Conservation (phyloP, 2,113 vertebrate genomes). For the Scatophagus argus region DNA sequence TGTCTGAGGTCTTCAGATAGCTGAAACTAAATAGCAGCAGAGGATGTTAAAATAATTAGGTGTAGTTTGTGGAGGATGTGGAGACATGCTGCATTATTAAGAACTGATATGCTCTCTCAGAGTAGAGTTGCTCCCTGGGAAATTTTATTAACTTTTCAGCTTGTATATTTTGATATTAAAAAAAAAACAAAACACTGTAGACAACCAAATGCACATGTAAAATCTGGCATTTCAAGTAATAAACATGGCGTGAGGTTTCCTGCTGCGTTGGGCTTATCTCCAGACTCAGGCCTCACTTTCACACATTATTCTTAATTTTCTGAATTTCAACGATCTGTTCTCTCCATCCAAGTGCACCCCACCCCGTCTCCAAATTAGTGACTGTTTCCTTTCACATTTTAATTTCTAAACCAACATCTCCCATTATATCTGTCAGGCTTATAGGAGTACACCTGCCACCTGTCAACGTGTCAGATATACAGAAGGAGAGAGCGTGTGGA, state of each 20-base stretch:
- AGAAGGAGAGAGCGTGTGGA: neutral
- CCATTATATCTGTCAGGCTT: neutral
- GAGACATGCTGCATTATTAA: conserved; percentile 35
- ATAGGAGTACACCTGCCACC: neutral
- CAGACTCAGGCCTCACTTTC: neutral
- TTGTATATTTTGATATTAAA: conserved; percentile 23
- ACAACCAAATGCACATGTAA: neutral
- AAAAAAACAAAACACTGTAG: conserved; percentile 6
- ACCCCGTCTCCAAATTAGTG: neutral
- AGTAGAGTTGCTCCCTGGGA: conserved; percentile 18
- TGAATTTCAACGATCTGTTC: neutral
- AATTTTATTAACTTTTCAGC: conserved; percentile 40
- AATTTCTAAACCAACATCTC: neutral
- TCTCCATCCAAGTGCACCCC: neutral
- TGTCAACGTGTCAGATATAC: neutral
- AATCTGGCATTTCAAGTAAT: conserved; percentile 11
- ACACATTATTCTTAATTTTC: neutral
- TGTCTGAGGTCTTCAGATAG: conserved; percentile 28
- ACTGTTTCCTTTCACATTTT: neutral
- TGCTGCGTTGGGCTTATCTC: neutral
- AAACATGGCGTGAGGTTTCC: conserved; percentile 10
- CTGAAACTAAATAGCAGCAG: conserved; percentile 12
- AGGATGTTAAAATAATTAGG: conserved; percentile 46
- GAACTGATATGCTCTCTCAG: conserved; percentile 8
- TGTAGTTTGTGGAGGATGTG: conserved; percentile 34